A percentile compares a stretch with the other conserved stretches of the same genome.
phyloP scores from a whole-genome alignment of 53 echinoderm and acorn worm genomes.

The Patiria pectinifera region DNA sequence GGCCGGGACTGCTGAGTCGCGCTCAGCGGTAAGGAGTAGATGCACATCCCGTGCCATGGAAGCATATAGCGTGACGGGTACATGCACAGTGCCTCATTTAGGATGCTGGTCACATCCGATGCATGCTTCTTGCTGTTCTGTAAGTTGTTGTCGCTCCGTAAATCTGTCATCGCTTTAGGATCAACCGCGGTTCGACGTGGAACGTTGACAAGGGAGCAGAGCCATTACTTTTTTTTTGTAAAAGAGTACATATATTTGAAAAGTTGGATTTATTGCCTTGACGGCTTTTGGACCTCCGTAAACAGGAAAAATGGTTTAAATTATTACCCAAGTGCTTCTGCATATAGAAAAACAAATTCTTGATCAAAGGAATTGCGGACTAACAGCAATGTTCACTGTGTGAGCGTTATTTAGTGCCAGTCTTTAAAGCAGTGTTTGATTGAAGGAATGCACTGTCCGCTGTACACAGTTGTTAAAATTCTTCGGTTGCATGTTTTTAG shows the following conservation, averaged over 20 bases:
- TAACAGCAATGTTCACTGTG: no score
- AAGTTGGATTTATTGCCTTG: neutral
- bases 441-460: no score
- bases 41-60: neutral
- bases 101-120: conserved; percentile 11
- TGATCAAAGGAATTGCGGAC: neutral
- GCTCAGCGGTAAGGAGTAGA: neutral
- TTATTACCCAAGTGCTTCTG: neutral
- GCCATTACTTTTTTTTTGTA: neutral
- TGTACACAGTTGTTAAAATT: no score
- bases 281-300: neutral
- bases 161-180: conserved; percentile 2
- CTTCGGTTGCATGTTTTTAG: no score
- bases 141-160: neutral
- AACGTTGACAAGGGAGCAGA: conserved; percentile 1
- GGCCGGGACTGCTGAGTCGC: neutral
- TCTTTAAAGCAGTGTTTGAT: no score
- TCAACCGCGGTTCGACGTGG: neutral
- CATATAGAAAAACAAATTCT: neutral
- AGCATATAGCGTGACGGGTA: neutral
- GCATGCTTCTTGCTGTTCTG: neutral
- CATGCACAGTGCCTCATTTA: neutral
- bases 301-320: neutral
- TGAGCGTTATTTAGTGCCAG: no score
- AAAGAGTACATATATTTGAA: neutral